Percentiles rank a stretch among this genome's conserved stretches.
Evolutionary conservation across 2,797 vertebrate species (phyloP).

Genomic region (Mormyrus hasselquistii): DNA sequence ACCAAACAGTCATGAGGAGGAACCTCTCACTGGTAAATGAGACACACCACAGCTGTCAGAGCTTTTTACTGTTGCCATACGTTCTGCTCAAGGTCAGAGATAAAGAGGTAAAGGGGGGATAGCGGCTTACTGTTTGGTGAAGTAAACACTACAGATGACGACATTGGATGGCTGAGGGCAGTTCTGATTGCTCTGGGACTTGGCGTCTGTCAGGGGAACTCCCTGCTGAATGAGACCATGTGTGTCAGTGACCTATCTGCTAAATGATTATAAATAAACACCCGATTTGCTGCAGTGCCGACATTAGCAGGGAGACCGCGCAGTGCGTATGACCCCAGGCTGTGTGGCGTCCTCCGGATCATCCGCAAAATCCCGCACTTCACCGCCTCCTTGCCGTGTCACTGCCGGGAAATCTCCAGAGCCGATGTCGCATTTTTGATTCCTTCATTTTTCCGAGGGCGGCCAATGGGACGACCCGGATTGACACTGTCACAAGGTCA

Average conservation of each 20-base stretch:
- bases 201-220: constrained; percentile 12
- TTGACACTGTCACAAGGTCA: background rate
- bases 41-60: background rate
- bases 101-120: background rate
- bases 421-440: background rate
- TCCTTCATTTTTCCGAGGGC: background rate
- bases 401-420: background rate
- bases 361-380: background rate
- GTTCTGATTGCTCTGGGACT: constrained; percentile 27
- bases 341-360: background rate
- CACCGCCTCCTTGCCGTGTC: background rate
- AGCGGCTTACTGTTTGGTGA: background rate
- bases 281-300: constrained; percentile 21
- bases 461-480: background rate
- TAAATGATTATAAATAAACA: constrained; percentile 35
- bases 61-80: constrained; percentile 17
- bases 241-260: constrained; percentile 30
- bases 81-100: constrained; percentile 20
- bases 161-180: background rate
- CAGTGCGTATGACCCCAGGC: background rate
- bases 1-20: background rate
- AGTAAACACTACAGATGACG: background rate
- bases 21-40: constrained; percentile 13
- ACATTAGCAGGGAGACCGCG: constrained; percentile 6
- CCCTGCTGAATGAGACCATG: constrained; percentile 23